A percentile compares a stretch with the other conserved stretches of the same genome.
Evolutionary conservation across 1,140 invertebrate species (phyloP).

Genomic region (Drosophila kurseongensis): DNA sequence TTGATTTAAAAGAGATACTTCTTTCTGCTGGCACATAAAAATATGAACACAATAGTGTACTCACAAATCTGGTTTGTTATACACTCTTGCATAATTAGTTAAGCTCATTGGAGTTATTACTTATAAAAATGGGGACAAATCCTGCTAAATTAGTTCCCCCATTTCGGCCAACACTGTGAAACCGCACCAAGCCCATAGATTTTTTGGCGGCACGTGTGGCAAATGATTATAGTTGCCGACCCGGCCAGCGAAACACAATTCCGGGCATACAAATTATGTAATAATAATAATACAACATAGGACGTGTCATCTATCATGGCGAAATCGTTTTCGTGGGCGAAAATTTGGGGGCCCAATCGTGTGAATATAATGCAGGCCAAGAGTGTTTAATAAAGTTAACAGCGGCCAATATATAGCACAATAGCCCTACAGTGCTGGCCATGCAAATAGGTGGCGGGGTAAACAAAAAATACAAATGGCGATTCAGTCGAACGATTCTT

Average conservation of each 20-base stretch:
- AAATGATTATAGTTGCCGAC: conserved; percentile 67
- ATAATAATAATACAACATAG: conserved; percentile 70
- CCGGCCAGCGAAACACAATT: conserved; percentile 15
- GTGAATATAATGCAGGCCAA: conserved; percentile 24
- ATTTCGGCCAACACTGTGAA: conserved; percentile 18
- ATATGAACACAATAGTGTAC: no score
- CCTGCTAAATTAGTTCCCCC: background rate
- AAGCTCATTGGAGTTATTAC: background rate
- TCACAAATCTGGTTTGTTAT: no score
- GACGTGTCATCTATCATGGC: conserved; percentile 59
- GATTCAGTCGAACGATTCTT: conserved; percentile 4
- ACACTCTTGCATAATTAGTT: background rate
- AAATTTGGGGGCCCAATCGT: background rate
- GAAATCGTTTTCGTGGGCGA: conserved; percentile 1
- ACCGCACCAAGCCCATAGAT: conserved; percentile 37
- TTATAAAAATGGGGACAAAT: background rate
- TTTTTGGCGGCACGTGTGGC: conserved; percentile 64
- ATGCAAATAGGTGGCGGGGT: conserved; percentile 31
- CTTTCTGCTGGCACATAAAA: no score
- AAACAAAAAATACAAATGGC: conserved; percentile 4
- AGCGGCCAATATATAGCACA: conserved; percentile 1
- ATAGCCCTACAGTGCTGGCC: background rate
- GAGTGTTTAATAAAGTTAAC: conserved; percentile 52
- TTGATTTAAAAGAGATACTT: no score
- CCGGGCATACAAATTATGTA: conserved; percentile 69